A percentile compares a stretch with the other conserved stretches of the same genome.
phyloP scores from a whole-genome alignment of 2,113 vertebrate species.

The Caretta caretta region DNA sequence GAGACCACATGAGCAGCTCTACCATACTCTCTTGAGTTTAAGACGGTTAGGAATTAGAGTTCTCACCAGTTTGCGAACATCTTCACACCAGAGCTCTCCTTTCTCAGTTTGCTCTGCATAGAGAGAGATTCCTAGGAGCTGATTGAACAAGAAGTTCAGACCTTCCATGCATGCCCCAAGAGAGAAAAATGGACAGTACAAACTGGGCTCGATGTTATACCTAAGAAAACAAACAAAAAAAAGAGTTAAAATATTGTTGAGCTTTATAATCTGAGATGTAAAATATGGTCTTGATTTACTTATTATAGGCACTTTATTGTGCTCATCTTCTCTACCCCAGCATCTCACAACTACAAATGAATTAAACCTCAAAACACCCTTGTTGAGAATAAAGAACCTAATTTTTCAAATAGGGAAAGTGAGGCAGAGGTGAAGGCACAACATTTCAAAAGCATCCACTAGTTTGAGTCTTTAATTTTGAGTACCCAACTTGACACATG shows the following conservation, averaged over 20 bases:
- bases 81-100: slow-evolving; percentile 95
- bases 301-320: not conserved
- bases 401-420: not conserved
- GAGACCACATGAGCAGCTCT: not conserved
- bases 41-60: not conserved
- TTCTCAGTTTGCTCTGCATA: slow-evolving; percentile 86
- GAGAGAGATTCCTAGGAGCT: slow-evolving; percentile 90
- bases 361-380: not conserved
- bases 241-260: slow-evolving; percentile 28
- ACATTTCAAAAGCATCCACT: not conserved
- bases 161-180: slow-evolving; percentile 97
- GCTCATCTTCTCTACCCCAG: not conserved
- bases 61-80: slow-evolving; percentile 94
- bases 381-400: not conserved
- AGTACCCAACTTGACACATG: not conserved
- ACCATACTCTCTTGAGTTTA: not conserved
- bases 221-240: slow-evolving; percentile 70
- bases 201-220: slow-evolving; percentile 94
- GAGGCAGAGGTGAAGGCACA: not conserved
- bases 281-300: not conserved
- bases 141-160: slow-evolving; percentile 89
- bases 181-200: slow-evolving; percentile 95
- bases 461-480: not conserved
- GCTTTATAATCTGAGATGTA: not conserved
- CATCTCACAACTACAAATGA: not conserved